Percentiles rank a stretch among this genome's conserved stretches.
These are phyloP conservation scores for Prunella himalayana DNA, from an alignment of 2,113 vertebrate species.

Conservation along the genomic window DNA sequence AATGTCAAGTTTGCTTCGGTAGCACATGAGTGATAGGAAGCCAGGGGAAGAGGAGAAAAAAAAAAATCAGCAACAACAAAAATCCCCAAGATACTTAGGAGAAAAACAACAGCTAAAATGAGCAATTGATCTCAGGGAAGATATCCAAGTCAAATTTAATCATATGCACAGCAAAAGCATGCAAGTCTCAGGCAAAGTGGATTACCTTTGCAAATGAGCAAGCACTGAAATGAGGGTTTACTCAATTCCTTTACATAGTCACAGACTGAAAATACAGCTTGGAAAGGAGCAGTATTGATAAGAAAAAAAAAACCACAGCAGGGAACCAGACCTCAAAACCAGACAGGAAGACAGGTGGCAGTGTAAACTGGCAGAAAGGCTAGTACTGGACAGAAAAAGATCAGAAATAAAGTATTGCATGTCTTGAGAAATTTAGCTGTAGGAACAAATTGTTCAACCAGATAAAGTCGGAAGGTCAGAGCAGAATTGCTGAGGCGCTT, in stretches of 20 bases:
- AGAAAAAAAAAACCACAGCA: background rate
- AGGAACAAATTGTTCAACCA: background rate
- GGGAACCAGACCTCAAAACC: background rate
- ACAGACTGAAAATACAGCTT: background rate
- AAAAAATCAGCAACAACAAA: background rate
- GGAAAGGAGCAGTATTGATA: background rate
- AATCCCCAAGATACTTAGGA: background rate
- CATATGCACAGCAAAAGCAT: slow-evolving; percentile 9
- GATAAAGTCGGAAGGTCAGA: background rate
- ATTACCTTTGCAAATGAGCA: slow-evolving; percentile 26
- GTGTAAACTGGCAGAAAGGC: background rate
- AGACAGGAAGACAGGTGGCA: background rate
- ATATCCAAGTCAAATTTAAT: background rate
- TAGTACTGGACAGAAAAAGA: background rate
- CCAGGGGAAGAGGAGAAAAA: background rate
- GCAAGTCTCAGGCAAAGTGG: background rate
- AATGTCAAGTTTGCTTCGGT: slow-evolving; percentile 26
- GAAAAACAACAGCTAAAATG: background rate
- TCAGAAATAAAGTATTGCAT: background rate
- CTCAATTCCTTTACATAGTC: background rate
- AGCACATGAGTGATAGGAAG: background rate
- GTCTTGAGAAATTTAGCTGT: background rate
- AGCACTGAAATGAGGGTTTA: background rate
- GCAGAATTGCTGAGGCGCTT: background rate
- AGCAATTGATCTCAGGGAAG: background rate